Conservation (phyloP, 2,113 vertebrate genomes). For the Heliornis fulica region DNA sequence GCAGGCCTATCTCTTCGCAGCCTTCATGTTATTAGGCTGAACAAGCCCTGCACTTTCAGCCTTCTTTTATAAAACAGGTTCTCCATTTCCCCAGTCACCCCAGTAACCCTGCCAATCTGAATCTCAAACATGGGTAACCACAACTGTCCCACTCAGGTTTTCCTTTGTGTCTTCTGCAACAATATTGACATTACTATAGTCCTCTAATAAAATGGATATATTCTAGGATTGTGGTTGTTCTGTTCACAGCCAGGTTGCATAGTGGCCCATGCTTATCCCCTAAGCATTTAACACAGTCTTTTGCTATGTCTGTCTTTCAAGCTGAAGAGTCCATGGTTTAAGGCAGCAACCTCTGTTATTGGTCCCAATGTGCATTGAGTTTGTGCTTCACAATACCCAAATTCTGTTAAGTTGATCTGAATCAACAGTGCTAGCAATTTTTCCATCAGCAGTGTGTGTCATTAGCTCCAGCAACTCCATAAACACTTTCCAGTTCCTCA, state of each 20-base stretch:
- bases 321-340: neutral
- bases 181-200: neutral
- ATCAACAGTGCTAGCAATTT: neutral
- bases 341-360: conserved; percentile 19
- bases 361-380: conserved; percentile 21
- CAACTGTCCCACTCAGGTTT: neutral
- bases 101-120: conserved; percentile 31
- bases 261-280: neutral
- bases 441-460: neutral
- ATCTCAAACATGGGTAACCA: conserved; percentile 5
- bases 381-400: neutral
- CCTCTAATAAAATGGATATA: neutral
- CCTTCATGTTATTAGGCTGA: conserved; percentile 58
- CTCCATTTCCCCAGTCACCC: conserved; percentile 46
- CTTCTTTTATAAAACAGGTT: conserved; percentile 35
- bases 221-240: neutral
- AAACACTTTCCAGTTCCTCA: neutral
- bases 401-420: neutral
- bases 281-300: neutral
- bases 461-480: neutral
- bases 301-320: neutral
- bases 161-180: neutral
- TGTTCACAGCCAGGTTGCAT: neutral
- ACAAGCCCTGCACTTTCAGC: conserved; percentile 57
- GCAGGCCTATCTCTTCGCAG: conserved; percentile 59